Conservation (phyloP, 35 echinoderm and acorn worm genomes). For the Apostichopus californicus region DNA sequence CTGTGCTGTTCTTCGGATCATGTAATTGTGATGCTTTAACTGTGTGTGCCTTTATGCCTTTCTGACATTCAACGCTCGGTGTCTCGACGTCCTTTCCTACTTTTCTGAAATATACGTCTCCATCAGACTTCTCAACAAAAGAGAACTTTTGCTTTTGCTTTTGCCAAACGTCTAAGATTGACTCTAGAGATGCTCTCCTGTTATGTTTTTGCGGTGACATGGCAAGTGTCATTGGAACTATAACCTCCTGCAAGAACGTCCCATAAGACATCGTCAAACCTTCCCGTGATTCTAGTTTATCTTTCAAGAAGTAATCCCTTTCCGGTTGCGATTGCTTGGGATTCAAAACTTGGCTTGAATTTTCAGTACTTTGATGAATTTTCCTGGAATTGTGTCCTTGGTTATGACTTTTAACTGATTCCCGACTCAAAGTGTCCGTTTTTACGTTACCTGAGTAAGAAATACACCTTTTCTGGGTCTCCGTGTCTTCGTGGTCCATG, state of each 20-base stretch:
- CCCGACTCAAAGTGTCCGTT: background rate
- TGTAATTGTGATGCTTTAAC: background rate
- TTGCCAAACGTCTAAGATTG: background rate
- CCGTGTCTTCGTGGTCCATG: no score
- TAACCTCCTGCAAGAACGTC: background rate
- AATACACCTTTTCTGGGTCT: background rate
- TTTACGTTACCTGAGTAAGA: background rate
- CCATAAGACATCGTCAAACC: background rate
- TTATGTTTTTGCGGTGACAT: background rate
- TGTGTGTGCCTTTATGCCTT: background rate
- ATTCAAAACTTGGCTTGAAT: background rate
- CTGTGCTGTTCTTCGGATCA: background rate
- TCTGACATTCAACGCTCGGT: background rate
- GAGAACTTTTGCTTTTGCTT: background rate
- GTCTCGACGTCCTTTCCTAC: background rate
- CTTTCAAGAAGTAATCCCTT: background rate
- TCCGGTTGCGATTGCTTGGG: background rate
- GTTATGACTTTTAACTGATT: background rate
- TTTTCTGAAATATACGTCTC: background rate
- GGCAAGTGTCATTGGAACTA: conserved; percentile 16
- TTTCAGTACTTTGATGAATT: background rate
- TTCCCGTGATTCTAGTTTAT: background rate
- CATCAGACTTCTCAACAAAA: background rate
- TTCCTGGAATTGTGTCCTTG: background rate
- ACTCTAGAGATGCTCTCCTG: background rate